phyloP scores from a whole-genome alignment of 92 coral and sea anemone species.

The Porites rus region DNA sequence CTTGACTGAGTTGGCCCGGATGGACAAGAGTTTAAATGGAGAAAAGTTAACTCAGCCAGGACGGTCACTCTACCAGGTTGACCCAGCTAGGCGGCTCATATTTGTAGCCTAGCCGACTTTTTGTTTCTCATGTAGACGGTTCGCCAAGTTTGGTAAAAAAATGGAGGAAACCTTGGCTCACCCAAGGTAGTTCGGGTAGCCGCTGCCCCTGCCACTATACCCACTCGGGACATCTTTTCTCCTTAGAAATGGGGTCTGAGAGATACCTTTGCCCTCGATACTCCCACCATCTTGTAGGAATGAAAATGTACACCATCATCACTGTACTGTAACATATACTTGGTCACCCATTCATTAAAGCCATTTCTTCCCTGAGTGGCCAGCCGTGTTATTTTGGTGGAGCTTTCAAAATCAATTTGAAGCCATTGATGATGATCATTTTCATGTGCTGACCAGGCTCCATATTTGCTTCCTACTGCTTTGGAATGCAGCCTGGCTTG shows the following conservation, averaged over 20 bases:
- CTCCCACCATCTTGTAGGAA: not conserved
- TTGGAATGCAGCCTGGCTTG: constrained; percentile 26
- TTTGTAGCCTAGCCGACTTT: too few relatives aligned
- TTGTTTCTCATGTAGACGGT: too few relatives aligned
- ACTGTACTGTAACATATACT: not conserved
- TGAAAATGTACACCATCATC: constrained; percentile 13
- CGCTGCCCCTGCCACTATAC: too few relatives aligned
- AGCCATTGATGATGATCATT: constrained; percentile 23
- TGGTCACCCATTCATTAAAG: constrained; percentile 18
- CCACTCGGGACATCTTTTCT: too few relatives aligned
- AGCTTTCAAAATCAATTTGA: constrained; percentile 19
- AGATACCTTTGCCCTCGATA: not conserved
- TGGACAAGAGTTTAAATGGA: too few relatives aligned
- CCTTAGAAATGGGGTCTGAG: not conserved
- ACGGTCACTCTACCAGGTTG: too few relatives aligned
- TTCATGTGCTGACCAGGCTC: constrained; percentile 19
- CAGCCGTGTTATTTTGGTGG: not conserved
- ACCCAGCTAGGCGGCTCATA: too few relatives aligned
- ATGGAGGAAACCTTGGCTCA: too few relatives aligned
- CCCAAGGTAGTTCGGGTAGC: too few relatives aligned
- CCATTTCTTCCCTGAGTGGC: constrained; percentile 28
- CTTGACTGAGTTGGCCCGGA: too few relatives aligned
- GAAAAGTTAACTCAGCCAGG: too few relatives aligned
- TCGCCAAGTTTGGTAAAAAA: too few relatives aligned
- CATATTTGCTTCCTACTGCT: not conserved